Percentiles rank a stretch among this genome's conserved stretches.
Conservation (phyloP, 2,113 vertebrate species). For the Mola mola region DNA sequence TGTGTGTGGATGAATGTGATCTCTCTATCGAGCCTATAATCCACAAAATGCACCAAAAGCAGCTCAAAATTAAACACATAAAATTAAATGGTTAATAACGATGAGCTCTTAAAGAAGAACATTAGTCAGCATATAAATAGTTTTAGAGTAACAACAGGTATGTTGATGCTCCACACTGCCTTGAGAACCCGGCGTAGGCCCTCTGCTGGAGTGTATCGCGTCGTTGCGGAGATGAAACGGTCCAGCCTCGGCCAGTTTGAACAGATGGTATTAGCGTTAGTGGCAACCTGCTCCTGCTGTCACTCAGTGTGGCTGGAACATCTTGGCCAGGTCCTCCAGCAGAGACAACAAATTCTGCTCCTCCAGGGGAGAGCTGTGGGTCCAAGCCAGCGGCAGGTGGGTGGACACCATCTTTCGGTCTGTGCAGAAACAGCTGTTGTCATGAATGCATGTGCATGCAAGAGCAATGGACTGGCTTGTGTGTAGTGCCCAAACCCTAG, state of each 20-base stretch:
- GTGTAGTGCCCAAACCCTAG: too few relatives aligned
- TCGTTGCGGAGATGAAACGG: neutral
- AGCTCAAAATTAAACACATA: too few relatives aligned
- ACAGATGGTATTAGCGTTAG: constrained; percentile 33
- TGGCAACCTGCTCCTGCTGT: neutral
- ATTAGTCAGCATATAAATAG: neutral
- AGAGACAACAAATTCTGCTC: constrained; percentile 82
- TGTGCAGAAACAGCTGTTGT: constrained; percentile 39
- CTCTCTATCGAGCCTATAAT: too few relatives aligned
- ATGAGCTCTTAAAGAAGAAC: constrained; percentile 6
- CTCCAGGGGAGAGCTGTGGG: constrained; percentile 79
- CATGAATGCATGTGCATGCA: neutral
- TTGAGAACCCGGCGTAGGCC: neutral
- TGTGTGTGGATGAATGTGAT: constrained; percentile 12
- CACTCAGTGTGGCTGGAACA: constrained; percentile 80
- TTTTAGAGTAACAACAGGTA: too few relatives aligned
- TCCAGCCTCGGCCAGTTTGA: constrained; percentile 21
- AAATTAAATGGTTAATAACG: too few relatives aligned
- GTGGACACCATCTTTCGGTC: constrained; percentile 79
- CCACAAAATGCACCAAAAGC: too few relatives aligned
- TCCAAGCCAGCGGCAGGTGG: constrained; percentile 84
- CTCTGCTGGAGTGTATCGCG: neutral
- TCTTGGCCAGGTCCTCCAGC: constrained; percentile 83
- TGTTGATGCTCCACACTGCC: neutral
- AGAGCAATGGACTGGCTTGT: neutral